Evolutionary conservation across 2,888 invertebrate genomes (phyloP).

Genomic region (Stegophylla sp.): DNA sequence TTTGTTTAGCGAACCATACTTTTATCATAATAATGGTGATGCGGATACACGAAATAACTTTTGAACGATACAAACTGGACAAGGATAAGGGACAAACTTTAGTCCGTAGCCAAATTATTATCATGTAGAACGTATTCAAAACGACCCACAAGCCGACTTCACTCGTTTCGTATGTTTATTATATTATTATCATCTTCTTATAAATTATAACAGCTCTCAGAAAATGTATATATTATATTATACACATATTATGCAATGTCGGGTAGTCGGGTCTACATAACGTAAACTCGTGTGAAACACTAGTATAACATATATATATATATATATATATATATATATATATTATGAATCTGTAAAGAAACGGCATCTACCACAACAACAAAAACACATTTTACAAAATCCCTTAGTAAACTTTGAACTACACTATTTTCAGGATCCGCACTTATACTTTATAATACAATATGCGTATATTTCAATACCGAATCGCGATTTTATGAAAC

Average conservation of each 20-base stretch:
- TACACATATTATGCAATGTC: not conserved
- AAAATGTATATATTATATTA: not conserved
- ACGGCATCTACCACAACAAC: too few relatives aligned
- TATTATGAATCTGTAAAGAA: not conserved
- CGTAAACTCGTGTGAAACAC: not conserved
- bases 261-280: not conserved
- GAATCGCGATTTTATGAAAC: not conserved
- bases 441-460: too few relatives aligned
- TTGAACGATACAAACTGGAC: not conserved
- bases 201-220: conserved; percentile 2
- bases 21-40: not conserved
- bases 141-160: conserved; percentile 2
- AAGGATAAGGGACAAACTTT: conserved; percentile 10
- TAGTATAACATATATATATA: too few relatives aligned
- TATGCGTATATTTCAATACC: not conserved
- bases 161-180: conserved; percentile 12
- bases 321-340: too few relatives aligned
- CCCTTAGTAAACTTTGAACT: not conserved
- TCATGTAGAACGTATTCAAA: conserved; percentile 35
- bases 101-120: not conserved
- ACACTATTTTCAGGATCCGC: not conserved
- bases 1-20: not conserved
- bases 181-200: not conserved
- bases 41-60: not conserved
- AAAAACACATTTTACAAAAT: not conserved